Evolutionary conservation across 1,140 invertebrate genomes (phyloP).

Genomic region (Galleria mellonella): DNA sequence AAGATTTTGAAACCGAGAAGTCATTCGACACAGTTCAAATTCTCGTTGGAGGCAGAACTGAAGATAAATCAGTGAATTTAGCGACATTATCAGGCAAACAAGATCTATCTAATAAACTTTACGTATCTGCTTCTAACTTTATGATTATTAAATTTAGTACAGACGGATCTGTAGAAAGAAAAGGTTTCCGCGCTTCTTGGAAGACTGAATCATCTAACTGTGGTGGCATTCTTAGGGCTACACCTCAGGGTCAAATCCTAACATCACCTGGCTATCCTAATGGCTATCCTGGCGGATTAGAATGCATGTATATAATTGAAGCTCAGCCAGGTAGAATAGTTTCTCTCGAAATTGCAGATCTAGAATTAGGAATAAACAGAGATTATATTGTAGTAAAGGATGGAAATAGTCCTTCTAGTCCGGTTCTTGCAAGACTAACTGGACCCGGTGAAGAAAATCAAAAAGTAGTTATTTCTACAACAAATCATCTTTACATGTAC

Average conservation of each 20-base stretch:
- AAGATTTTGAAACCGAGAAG: conserved; percentile 98
- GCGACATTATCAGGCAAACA: conserved; percentile 93
- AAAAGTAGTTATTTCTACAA: conserved; percentile 92
- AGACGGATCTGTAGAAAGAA: conserved; percentile 93
- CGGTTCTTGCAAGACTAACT: conserved; percentile 87
- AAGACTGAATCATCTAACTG: conserved; percentile 94
- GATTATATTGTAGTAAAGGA: conserved; percentile 94
- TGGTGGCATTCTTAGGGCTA: conserved; percentile 88
- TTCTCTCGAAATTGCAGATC: conserved; percentile 91
- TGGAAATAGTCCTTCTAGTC: conserved; percentile 89
- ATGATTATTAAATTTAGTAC: conserved; percentile 98
- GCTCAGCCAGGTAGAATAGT: conserved; percentile 92
- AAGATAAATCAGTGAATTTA: conserved; percentile 93
- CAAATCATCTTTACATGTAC: conserved; percentile 92
- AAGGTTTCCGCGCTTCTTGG: conserved; percentile 95
- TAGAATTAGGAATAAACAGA: conserved; percentile 89
- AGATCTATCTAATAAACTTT: conserved; percentile 87
- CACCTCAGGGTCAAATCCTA: conserved; percentile 86
- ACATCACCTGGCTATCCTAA: conserved; percentile 94
- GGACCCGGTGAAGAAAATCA: conserved; percentile 86
- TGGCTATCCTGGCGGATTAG: conserved; percentile 93
- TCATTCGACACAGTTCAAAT: conserved; percentile 97
- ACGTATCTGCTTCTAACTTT: conserved; percentile 96
- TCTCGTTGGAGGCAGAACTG: conserved; percentile 94
- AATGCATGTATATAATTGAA: conserved; percentile 94